Percentiles rank a stretch among this genome's conserved stretches.
Evolutionary conservation across 2,113 vertebrate species (phyloP).

Genomic region (Dipodomys stephensi): DNA sequence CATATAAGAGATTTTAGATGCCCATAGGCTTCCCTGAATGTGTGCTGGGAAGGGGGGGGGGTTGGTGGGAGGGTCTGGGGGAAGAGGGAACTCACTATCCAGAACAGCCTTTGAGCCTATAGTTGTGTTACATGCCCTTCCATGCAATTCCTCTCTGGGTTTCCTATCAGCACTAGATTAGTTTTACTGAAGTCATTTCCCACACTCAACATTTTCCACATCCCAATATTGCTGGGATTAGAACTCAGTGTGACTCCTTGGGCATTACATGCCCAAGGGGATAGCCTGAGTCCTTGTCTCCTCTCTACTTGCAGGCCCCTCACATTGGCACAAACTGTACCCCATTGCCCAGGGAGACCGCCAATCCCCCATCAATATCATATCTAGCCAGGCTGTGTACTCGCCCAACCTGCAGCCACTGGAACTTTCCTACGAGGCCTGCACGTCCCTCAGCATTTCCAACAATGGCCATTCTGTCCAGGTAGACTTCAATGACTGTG

Average conservation of each 20-base stretch:
- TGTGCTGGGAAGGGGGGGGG: neutral
- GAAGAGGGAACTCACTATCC: neutral
- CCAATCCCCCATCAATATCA: conserved; percentile 96
- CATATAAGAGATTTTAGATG: neutral
- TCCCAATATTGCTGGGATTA: neutral
- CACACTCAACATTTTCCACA: neutral
- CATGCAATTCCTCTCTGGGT: neutral
- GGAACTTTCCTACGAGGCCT: conserved; percentile 90
- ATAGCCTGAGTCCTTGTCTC: conserved; percentile 53
- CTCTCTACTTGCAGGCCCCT: conserved; percentile 89
- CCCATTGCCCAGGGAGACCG: conserved; percentile 93
- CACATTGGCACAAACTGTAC: conserved; percentile 92
- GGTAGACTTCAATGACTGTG: conserved; percentile 94
- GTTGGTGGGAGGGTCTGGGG: neutral
- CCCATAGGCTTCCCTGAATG: neutral
- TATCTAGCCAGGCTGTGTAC: conserved; percentile 89
- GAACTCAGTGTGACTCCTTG: neutral
- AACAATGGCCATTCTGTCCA: conserved; percentile 97
- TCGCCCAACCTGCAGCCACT: conserved; percentile 90
- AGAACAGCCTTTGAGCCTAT: neutral
- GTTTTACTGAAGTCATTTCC: neutral
- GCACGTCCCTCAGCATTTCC: conserved; percentile 92
- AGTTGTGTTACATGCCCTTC: neutral
- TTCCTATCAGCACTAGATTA: neutral
- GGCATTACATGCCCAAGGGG: no score